Percentiles rank a stretch among this genome's conserved stretches.
Conservation (phyloP, 2,888 invertebrate genomes). For the Hyles lineata region DNA sequence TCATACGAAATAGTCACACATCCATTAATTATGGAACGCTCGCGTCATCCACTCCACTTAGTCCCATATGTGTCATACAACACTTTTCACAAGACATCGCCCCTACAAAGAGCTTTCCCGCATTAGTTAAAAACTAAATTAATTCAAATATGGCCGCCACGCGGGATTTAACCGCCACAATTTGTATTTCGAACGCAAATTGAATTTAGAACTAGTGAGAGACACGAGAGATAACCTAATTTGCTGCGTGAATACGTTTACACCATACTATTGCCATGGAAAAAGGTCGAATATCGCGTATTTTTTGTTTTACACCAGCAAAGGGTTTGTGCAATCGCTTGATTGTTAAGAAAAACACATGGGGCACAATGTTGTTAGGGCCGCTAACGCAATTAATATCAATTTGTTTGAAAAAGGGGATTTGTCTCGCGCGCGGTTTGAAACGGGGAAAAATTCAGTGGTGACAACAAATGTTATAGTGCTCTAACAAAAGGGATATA, state of each 20-base stretch:
- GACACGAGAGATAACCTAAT: conserved; percentile 60
- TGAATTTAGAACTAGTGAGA: conserved; percentile 72
- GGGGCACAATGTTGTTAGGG: conserved; percentile 68
- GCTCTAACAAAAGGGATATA: conserved; percentile 52
- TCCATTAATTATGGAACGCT: conserved; percentile 29
- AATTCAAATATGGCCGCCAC: conserved; percentile 72
- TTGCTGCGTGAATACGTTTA: conserved; percentile 51
- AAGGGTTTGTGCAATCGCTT: conserved; percentile 63
- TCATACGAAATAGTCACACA: conserved; percentile 30
- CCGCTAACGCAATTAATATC: conserved; percentile 82
- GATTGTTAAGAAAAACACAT: conserved; percentile 82
- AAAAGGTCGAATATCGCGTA: conserved; percentile 51
- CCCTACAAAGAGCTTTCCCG: conserved; percentile 66
- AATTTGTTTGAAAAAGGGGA: conserved; percentile 71
- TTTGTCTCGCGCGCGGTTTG: conserved; percentile 37
- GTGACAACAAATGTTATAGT: conserved; percentile 54
- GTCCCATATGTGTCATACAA: conserved; percentile 57
- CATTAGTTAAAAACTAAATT: conserved; percentile 73
- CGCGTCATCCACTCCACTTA: conserved; percentile 32
- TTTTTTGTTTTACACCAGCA: conserved; percentile 45
- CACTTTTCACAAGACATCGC: conserved; percentile 60
- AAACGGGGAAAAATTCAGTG: conserved; percentile 50
- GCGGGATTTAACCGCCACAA: conserved; percentile 70
- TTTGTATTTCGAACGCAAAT: conserved; percentile 75
- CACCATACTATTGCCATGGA: conserved; percentile 47